Percentiles rank a stretch among this genome's conserved stretches.
Evolutionary conservation across 2,888 invertebrate species (phyloP).

Genomic region (Micoletzkya japonica): DNA sequence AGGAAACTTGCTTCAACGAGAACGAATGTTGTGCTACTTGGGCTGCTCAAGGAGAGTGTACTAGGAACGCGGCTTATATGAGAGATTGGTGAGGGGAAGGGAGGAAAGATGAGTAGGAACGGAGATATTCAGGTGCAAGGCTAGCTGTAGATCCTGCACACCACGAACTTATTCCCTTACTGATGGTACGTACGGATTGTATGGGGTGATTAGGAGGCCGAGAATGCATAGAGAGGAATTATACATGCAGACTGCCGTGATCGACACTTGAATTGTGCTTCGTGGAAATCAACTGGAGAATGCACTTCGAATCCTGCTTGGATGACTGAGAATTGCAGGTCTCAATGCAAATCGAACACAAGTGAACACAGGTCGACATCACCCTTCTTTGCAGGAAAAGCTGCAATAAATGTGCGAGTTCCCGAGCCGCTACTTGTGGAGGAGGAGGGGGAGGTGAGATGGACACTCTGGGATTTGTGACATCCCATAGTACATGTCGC

Average conservation of each 20-base stretch:
- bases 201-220: neutral
- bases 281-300: conserved; percentile 51
- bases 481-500: neutral
- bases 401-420: neutral
- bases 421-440: neutral
- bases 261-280: conserved; percentile 51
- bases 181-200: conserved; percentile 15
- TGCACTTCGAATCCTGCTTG: conserved; percentile 53
- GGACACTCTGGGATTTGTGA: neutral
- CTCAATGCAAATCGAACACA: neutral
- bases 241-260: conserved; percentile 51
- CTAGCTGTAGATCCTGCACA: conserved; percentile 21
- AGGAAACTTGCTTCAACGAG: conserved; percentile 31
- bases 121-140: conserved; percentile 25
- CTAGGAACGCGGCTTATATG: conserved; percentile 29
- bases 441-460: conserved; percentile 5
- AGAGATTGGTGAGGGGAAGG: conserved; percentile 25
- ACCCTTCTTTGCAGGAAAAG: neutral
- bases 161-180: conserved; percentile 9
- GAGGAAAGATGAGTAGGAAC: neutral
- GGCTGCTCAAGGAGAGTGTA: conserved; percentile 26
- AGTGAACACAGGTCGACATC: neutral
- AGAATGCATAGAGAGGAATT: neutral
- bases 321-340: conserved; percentile 44
- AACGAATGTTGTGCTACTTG: conserved; percentile 28